Conservation (phyloP, 2,888 invertebrate genomes). For the Limulus polyphemus region DNA sequence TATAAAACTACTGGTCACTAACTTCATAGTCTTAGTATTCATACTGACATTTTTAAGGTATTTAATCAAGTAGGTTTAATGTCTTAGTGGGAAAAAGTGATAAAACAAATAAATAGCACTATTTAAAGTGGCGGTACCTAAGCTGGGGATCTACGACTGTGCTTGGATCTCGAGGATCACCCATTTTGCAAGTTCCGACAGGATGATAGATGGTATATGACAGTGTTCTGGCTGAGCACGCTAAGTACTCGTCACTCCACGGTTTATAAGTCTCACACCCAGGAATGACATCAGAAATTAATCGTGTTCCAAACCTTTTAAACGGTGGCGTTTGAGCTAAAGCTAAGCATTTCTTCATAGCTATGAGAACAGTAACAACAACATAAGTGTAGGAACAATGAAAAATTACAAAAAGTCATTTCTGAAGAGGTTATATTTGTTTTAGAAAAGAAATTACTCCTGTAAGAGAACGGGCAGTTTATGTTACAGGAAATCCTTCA, state of each 20-base stretch:
- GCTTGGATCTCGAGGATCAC: slow-evolving; percentile 58
- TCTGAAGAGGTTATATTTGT: background rate
- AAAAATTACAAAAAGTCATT: background rate
- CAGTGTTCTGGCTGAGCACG: slow-evolving; percentile 70
- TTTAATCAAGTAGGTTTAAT: too few species aligned
- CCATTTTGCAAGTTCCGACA: slow-evolving; percentile 80
- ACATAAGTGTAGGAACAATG: background rate
- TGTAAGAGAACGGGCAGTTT: background rate
- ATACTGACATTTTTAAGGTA: too few species aligned
- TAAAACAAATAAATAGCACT: too few species aligned
- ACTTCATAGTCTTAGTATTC: too few species aligned
- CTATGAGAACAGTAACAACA: slow-evolving; percentile 7
- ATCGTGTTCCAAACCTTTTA: slow-evolving; percentile 60
- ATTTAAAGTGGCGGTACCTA: slow-evolving; percentile 8
- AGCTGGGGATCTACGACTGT: slow-evolving; percentile 71
- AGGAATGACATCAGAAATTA: slow-evolving; percentile 62
- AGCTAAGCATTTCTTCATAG: slow-evolving; percentile 54
- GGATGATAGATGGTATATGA: slow-evolving; percentile 86
- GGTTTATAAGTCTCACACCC: slow-evolving; percentile 48
- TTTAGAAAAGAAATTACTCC: too few species aligned
- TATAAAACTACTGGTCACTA: too few species aligned
- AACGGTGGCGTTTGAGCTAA: slow-evolving; percentile 64
- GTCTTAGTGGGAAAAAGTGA: too few species aligned
- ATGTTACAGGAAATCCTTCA: too few species aligned
- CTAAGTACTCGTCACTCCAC: slow-evolving; percentile 65